Conservation (phyloP, 2,113 vertebrate genomes). For the Pygoscelis adeliae region DNA sequence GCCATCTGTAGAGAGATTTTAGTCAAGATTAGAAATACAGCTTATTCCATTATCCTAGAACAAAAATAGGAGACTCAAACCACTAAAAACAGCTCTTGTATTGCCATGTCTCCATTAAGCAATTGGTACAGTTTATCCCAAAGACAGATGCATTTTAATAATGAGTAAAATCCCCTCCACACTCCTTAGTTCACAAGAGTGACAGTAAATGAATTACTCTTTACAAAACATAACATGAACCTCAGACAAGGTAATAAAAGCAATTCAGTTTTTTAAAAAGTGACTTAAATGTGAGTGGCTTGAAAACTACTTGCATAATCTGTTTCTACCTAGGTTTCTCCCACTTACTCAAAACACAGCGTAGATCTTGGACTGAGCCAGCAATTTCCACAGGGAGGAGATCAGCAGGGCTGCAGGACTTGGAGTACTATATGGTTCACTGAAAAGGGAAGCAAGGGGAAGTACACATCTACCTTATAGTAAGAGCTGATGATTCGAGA, state of each 20-base stretch:
- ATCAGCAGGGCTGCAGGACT: neutral
- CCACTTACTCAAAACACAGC: neutral
- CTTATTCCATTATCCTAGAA: slow-evolving; percentile 26
- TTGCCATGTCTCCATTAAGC: slow-evolving; percentile 4
- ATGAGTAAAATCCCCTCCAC: slow-evolving; percentile 8
- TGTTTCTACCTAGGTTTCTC: neutral
- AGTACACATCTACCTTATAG: neutral
- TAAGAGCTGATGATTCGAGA: neutral
- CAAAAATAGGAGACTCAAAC: neutral
- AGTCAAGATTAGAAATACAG: slow-evolving; percentile 24
- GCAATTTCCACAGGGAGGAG: neutral
- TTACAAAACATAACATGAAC: neutral
- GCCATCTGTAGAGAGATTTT: slow-evolving; percentile 38
- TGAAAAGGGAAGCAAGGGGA: neutral
- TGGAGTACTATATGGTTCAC: rapidly evolving
- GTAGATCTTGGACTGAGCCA: neutral
- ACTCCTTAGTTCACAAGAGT: neutral
- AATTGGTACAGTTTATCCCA: slow-evolving; percentile 3
- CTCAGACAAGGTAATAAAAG: neutral
- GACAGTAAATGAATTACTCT: neutral
- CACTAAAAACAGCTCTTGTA: neutral
- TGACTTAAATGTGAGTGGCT: neutral
- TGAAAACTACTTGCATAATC: neutral
- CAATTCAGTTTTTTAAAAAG: neutral
- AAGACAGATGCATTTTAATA: neutral